A percentile compares a stretch with the other conserved stretches of the same genome.
Evolutionary conservation across 2,113 vertebrate genomes (phyloP).

Genomic region (Dissostichus mawsoni): DNA sequence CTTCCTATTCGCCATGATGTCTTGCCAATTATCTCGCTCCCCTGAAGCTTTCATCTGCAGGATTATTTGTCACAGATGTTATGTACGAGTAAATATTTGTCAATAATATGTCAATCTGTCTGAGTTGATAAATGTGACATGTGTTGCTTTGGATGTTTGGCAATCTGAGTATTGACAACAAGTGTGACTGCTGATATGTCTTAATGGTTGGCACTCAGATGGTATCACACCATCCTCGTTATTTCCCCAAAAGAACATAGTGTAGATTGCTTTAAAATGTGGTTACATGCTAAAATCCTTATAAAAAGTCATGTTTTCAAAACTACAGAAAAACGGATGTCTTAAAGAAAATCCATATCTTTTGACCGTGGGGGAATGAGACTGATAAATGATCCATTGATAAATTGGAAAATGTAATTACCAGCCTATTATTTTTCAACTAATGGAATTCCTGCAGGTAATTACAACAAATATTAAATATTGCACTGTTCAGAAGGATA

Average conservation of each 20-base stretch:
- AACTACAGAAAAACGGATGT: background rate
- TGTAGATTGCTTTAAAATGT: background rate
- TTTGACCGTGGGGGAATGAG: background rate
- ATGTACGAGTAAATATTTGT: conserved; percentile 73
- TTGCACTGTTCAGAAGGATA: conserved; percentile 18
- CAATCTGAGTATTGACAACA: conserved; percentile 53
- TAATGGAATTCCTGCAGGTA: conserved; percentile 52
- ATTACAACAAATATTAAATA: conserved; percentile 23
- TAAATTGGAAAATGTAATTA: conserved; percentile 50
- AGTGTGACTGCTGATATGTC: conserved; percentile 24
- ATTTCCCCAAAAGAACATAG: conserved; percentile 1
- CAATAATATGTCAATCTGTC: conserved; percentile 61
- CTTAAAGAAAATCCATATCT: background rate
- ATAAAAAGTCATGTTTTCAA: background rate
- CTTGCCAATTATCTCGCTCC: conserved; percentile 55
- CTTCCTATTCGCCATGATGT: conserved; percentile 41
- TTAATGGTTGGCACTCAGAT: conserved; percentile 12
- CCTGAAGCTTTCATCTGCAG: conserved; percentile 64
- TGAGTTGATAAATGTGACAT: conserved; percentile 55
- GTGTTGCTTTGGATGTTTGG: conserved; percentile 57
- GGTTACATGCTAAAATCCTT: background rate
- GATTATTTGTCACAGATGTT: conserved; percentile 66
- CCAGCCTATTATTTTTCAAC: conserved; percentile 38
- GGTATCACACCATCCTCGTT: conserved; percentile 24
- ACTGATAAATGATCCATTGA: conserved; percentile 25